Evolutionary conservation across 2,113 vertebrate genomes (phyloP), one percentile per base, ranked within the genome.

Genomic region (Erpornis zantholeuca): DNA sequence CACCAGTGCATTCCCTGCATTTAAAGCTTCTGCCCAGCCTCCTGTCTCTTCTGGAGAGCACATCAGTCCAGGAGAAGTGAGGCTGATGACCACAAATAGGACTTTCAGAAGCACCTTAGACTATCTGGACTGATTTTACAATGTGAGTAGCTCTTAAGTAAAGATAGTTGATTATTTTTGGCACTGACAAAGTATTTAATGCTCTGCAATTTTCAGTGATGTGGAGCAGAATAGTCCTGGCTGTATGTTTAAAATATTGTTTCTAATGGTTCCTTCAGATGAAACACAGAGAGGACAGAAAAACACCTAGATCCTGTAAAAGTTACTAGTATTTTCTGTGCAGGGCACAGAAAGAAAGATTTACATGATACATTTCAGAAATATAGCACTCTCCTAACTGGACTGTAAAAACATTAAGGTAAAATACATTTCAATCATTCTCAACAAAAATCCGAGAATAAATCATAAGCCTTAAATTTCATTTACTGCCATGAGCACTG

Each of bases 401-500:
- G 44, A 75, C 28, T 35, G 20, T 47, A 87, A 89, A 96, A 94
- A 59, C 38, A 53, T 44, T 36, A 60, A 71, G n/a, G 53, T 28
- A 85, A 86, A 92, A 75, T 29, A 88, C 38, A 88, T 82, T 93
- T 80, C 60, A 78, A 49, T 38, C 24, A 86, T 33, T 77, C 79
- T 90, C 75, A 95, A 61, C 16, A 89, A 94, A 92, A 98, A n/a
- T 45, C 19, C 44, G 91, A 93, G 53, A 91, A 91, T 79, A 69
- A 96, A 92, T 82, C 27, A 65, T 45, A 91, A 96, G 33, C 61
- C 81, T 95, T 61, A 96, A 94, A 92, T 82, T 98, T 94, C 56
- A 96, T 96, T 96, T 95, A 88, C 68, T 93, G 90, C 86, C 79
- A 92, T 49, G 20, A 97, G 52, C 69, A 96, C 86, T 91, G 68